Base-by-base conservation (phyloP, 2,797 vertebrate species). In the Pelochelys cantorii region DNA sequence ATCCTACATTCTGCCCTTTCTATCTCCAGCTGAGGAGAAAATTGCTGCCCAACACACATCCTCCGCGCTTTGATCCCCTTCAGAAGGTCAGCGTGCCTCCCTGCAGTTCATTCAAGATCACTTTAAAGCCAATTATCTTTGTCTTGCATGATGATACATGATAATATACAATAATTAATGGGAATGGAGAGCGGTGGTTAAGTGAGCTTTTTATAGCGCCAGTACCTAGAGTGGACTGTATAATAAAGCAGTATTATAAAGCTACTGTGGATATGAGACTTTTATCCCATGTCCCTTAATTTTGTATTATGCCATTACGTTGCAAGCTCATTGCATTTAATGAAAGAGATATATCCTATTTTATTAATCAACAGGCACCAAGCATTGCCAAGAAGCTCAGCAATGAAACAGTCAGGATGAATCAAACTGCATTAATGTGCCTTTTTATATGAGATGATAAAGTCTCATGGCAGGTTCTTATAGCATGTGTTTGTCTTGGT, bases 91-190 rank as follows among this genome's bases (percentile, higher is more conserved):
- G 23, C 80, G 94, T 79, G 27, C 84, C 89, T 83, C 71, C 60
- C 57, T 90, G 81, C 53, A 95, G 94, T 93, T 94, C 84, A 93
- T 95, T 93, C 87, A 93, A 86, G 91, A 95, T 87, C 23, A 37
- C 79, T 96, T 94, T 94, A 94, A 93, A 96, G 83, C 59, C 60
- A 91, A 93, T 96, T 96, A 94, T 80, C 53, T 88, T 94, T 91
- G 89, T 85, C 83, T 92, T 95, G 86, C 80, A 89, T 86, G 86
- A 81, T 56, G 86, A 90, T 89, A 94, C 60, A 52, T 89, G 90
- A 62, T 83, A 87, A 86, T 83, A 55, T 68, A 37, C 68, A n/a
- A 87, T 87, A 93, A 95, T 96, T 96, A 95, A 97, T 89, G 54
- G 59, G 57, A 90, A 85, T 55, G 60, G 18, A 57, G 90, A 94